phyloP scores from a whole-genome alignment of 1,140 invertebrate genomes.

The Eriocheir sinensis region DNA sequence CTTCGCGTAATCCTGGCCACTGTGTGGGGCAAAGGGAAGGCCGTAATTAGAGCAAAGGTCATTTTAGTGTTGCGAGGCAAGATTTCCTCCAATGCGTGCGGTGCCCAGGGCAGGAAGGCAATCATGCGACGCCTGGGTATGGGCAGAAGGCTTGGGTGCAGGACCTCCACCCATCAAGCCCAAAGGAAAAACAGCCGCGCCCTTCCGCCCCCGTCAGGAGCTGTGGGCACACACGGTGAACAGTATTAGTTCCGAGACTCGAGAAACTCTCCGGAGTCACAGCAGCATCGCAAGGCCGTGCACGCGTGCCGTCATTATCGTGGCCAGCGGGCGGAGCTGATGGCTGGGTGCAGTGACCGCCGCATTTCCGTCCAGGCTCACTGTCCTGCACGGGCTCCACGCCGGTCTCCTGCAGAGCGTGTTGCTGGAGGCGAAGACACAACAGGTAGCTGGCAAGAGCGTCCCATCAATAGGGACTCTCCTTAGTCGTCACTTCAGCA shows the following conservation, averaged over 20 bases:
- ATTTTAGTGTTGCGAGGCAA: neutral
- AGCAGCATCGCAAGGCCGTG: neutral
- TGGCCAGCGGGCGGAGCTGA: neutral
- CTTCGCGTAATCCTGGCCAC: neutral
- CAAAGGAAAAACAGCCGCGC: neutral
- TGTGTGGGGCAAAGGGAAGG: neutral
- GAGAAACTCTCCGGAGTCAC: neutral
- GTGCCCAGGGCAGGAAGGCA: neutral
- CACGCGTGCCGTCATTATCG: neutral
- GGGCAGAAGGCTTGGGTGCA: neutral
- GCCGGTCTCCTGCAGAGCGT: neutral
- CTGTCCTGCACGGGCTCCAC: neutral
- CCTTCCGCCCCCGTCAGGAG: neutral
- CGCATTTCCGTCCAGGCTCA: neutral
- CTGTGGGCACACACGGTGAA: neutral
- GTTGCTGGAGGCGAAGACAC: neutral
- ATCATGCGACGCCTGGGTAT: neutral
- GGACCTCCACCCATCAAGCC: neutral
- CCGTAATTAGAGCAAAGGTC: neutral
- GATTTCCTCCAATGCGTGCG: neutral
- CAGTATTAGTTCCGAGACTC: too few relatives aligned
- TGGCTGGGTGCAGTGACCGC: slow-evolving; percentile 9
- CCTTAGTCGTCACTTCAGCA: neutral
- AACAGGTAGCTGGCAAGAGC: neutral
- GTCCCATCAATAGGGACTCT: neutral